phyloP scores from a whole-genome alignment of 2,113 vertebrate species.

The Holacanthus passer region DNA sequence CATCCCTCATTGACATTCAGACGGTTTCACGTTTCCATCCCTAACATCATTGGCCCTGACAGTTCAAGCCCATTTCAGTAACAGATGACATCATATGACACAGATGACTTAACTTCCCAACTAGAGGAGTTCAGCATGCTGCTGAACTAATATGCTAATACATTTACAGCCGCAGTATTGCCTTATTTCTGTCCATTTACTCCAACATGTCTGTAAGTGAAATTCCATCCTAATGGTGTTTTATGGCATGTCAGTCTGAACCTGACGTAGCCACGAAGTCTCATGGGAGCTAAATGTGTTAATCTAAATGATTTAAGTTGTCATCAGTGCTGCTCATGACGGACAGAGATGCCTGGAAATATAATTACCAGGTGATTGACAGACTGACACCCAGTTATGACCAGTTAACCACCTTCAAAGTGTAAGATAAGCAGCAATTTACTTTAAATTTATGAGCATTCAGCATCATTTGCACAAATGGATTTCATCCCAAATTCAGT shows the following conservation, averaged over 20 bases:
- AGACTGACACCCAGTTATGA: slow-evolving; percentile 16
- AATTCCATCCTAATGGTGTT: slow-evolving; percentile 25
- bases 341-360: slow-evolving; percentile 7
- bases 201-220: slow-evolving; percentile 5
- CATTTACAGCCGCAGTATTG: slow-evolving; percentile 23
- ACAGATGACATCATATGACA: slow-evolving; percentile 68
- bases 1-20: slow-evolving; percentile 74
- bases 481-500: background rate
- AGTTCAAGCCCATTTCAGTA: slow-evolving; percentile 68
- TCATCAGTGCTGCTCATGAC: slow-evolving; percentile 9
- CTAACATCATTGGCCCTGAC: slow-evolving; percentile 68
- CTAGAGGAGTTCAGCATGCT: slow-evolving; percentile 12
- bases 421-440: slow-evolving; percentile 15
- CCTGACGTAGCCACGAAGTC: slow-evolving; percentile 1
- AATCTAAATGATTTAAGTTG: slow-evolving; percentile 46
- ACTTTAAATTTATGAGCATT: background rate
- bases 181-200: slow-evolving; percentile 42
- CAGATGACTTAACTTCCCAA: slow-evolving; percentile 53
- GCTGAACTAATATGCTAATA: slow-evolving; percentile 27
- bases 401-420: slow-evolving; percentile 12
- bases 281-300: slow-evolving; percentile 34
- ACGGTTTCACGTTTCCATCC: slow-evolving; percentile 55
- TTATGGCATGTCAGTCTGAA: slow-evolving; percentile 27
- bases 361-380: slow-evolving; percentile 42
- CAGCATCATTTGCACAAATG: slow-evolving; percentile 21